These are phyloP conservation scores for Steatocranus sp. DNA, from an alignment of 2,797 vertebrate species.

Conservation along the genomic window DNA sequence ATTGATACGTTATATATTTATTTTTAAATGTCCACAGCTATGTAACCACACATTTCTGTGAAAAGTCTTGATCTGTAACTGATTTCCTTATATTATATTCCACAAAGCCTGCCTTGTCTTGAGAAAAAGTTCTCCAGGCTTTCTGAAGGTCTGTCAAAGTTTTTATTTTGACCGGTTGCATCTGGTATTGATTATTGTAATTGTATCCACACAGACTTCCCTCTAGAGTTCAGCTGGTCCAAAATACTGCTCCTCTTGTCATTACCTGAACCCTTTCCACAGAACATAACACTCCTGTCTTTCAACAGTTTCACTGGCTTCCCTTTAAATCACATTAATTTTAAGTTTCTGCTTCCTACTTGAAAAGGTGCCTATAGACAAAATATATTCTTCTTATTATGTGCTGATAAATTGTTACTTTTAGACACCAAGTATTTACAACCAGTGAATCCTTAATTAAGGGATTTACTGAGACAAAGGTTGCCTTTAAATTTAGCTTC, in stretches of 20 bases:
- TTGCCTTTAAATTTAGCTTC: not conserved
- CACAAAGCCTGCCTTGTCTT: not conserved
- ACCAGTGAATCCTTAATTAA: not conserved
- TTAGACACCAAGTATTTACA: not conserved
- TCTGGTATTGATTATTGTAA: not conserved
- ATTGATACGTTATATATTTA: not conserved
- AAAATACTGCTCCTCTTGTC: not conserved
- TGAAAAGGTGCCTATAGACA: not conserved
- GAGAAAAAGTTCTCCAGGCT: not conserved
- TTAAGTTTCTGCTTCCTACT: not conserved
- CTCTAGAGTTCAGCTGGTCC: not conserved
- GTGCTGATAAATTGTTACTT: not conserved
- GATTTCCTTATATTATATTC: not conserved
- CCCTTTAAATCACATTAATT: not conserved
- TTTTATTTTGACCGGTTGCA: not conserved
- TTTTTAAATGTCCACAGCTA: not conserved
- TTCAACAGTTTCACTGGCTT: not conserved
- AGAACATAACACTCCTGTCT: not conserved
- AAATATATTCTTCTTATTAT: fast-evolving
- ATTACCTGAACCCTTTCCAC: not conserved
- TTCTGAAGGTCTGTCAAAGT: not conserved
- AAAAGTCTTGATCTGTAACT: not conserved
- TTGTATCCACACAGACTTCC: not conserved
- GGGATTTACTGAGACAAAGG: not conserved
- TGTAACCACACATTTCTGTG: not conserved